Percentiles rank a stretch among this genome's conserved stretches.
phyloP scores from a whole-genome alignment of 2,113 vertebrate species.

The Bothrops jararaca region DNA sequence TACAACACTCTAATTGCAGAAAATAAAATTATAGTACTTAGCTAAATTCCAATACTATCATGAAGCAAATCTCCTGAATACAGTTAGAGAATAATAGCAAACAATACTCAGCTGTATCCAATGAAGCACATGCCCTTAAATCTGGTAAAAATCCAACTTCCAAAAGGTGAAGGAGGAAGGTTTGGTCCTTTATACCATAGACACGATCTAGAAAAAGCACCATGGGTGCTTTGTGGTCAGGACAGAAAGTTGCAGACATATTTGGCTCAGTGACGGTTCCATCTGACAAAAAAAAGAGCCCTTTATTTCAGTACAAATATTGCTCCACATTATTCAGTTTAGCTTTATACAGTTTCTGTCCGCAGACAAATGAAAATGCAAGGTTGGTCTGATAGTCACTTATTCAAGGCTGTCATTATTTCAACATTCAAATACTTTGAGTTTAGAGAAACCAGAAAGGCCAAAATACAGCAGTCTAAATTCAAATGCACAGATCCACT shows the following conservation, averaged over 20 bases:
- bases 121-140: slow-evolving; percentile 87
- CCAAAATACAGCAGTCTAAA: background rate
- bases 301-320: background rate
- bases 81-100: background rate
- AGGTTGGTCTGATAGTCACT: background rate
- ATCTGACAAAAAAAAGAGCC: slow-evolving; percentile 73
- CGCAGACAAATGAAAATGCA: background rate
- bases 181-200: slow-evolving; percentile 94
- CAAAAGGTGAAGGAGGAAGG: slow-evolving; percentile 90
- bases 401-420: background rate
- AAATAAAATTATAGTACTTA: background rate
- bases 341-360: background rate
- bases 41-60: background rate
- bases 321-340: background rate
- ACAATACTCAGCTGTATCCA: slow-evolving; percentile 85
- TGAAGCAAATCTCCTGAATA: background rate
- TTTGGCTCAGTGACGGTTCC: slow-evolving; percentile 89
- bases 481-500: background rate
- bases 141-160: slow-evolving; percentile 97
- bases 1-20: background rate
- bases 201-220: slow-evolving; percentile 96
- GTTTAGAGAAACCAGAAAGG: background rate
- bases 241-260: slow-evolving; percentile 94
- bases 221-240: slow-evolving; percentile 98
- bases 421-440: background rate